Base-by-base conservation (phyloP, 2,113 vertebrate species). In the Pelecanus crispus region DNA sequence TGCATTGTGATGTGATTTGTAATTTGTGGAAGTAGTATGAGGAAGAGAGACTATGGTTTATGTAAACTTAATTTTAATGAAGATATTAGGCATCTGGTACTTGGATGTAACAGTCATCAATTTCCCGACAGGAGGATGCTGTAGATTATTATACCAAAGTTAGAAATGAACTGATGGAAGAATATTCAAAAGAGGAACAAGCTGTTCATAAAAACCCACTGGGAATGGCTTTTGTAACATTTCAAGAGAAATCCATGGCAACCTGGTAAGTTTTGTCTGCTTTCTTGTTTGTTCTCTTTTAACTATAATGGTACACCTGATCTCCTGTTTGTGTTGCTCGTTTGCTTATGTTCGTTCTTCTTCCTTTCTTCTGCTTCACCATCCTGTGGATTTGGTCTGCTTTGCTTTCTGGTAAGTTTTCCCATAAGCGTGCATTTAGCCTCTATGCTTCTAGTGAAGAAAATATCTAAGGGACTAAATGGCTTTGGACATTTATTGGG, bases 211-310 rank as follows among this genome's bases (percentile, higher is more conserved):
- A 96, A 74, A 96, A 94, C 65, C 98, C 99, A 1, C 96, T 99
- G 89, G 99, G 99, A 88, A 98, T 99, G 92, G 99, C 99, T 74
- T 99, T 99, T 25, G 98, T 99, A 95, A 99, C 99, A 19, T 98
- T 99, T 90, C 98, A 99, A 95, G 98, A 98, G 16, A 98, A 99
- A 81, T 98, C 98, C 52, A 99, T 99, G 99, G 99, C 99, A 82
- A 98, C 98, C 65, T 98, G 97, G 99, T 99, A 97, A 99, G 93
- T 96, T 96, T 81, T 92, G 32, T 56, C 65, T 86, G 40, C n/a
- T 58, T 13, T 82, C 36, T 56, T 47, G 6, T 83, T 95, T 85
- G 47, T 61, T 75, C 44, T 89, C 20, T 75, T 90, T 87, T 80
- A 67, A 53, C 34, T 86, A 3, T 68, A 62, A 20, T 31, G 66